A percentile compares a stretch with the other conserved stretches of the same genome.
phyloP scores from a whole-genome alignment of 2,797 vertebrate genomes.

The Scolopax rusticola region DNA sequence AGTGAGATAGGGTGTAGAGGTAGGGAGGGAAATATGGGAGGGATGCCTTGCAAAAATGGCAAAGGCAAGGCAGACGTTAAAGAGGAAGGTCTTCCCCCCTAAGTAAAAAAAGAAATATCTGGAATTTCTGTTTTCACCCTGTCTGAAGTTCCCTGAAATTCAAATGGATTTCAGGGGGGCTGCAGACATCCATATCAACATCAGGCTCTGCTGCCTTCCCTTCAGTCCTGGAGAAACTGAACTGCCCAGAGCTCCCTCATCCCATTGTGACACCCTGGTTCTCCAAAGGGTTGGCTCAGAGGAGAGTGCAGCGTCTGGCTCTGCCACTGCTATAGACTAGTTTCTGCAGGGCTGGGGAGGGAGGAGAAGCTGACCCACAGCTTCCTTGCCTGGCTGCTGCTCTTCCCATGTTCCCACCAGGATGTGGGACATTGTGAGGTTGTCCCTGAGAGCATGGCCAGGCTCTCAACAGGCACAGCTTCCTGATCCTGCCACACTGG shows the following conservation, averaged over 20 bases:
- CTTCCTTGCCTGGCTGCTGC: not conserved
- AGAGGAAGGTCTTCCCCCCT: not conserved
- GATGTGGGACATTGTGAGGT: not conserved
- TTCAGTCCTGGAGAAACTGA: not conserved
- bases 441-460: not conserved
- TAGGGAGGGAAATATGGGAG: not conserved
- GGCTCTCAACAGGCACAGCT: not conserved
- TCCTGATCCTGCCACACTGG: not conserved
- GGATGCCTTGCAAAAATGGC: not conserved
- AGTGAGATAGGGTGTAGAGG: not conserved
- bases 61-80: not conserved
- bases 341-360: not conserved
- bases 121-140: not conserved
- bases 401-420: not conserved
- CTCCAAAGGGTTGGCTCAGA: not conserved
- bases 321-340: not conserved
- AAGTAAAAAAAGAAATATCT: not conserved
- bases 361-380: not conserved
- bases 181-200: not conserved
- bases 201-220: not conserved
- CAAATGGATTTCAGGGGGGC: not conserved
- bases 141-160: not conserved
- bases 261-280: accelerated
- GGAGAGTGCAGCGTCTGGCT: not conserved
- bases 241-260: not conserved